These are phyloP conservation scores for Platyrinchus mystaceus DNA, from an alignment of 2,797 vertebrate species.

Conservation along the genomic window DNA sequence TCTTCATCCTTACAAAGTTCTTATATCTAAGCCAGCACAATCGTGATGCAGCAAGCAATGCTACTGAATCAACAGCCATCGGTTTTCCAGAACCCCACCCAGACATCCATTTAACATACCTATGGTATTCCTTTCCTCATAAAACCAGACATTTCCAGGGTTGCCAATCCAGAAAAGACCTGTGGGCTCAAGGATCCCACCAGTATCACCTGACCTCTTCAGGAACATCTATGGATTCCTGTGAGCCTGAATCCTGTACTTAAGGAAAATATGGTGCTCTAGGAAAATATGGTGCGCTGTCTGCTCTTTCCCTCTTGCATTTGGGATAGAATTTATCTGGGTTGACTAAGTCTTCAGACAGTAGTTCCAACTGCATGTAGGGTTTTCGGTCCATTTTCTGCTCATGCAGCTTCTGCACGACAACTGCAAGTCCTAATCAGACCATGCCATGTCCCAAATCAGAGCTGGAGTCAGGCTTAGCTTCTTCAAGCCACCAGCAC, in stretches of 20 bases:
- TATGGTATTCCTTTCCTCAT: neutral
- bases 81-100: neutral
- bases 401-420: neutral
- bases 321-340: neutral
- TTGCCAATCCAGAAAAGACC: neutral
- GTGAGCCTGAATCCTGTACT: neutral
- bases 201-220: neutral
- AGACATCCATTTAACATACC: neutral
- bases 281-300: neutral
- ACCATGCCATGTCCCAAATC: neutral
- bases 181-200: neutral
- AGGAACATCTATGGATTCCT: neutral
- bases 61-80: neutral
- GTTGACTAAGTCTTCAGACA: neutral
- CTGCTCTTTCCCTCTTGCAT: neutral
- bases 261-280: neutral
- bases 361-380: neutral
- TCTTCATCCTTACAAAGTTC: neutral
- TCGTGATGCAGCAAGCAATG: neutral
- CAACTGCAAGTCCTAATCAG: neutral
- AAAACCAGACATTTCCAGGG: neutral
- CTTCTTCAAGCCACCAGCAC: neutral
- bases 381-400: neutral
- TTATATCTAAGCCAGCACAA: neutral
- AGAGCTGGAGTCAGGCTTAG: neutral